Evolutionary conservation across 2,888 invertebrate genomes (phyloP), one percentile per base, ranked within the genome.

Genomic region (Stomorhina lunata): DNA sequence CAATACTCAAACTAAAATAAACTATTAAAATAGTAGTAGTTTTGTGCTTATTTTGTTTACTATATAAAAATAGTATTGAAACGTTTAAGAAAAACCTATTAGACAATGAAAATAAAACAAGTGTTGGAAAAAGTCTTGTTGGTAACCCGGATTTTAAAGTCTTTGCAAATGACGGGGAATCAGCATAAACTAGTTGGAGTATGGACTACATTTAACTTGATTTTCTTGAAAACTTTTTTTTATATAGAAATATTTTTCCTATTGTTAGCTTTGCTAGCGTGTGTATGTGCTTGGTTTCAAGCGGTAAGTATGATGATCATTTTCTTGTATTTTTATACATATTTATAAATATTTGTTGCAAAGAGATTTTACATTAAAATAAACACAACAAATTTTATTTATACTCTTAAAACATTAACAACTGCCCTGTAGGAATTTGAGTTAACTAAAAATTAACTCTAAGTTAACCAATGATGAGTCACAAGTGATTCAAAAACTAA

Each of bases 91-190:
- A 48, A 55, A 32, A 50, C 7, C 72, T 17, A 34, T 27, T 15
- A n/a, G 25, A 32, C 12, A 37, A 57, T 4, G 10, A 20, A 69
- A 55, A 40, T 15, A 32, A 29, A 72, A 32, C 10, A 40, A 68
- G 40, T 73, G 68, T 65, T 71, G 63, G 29, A 83, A 76, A 65
- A 73, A 78, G 53, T 69, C 76, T 72, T 83, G 83, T 73, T 76
- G 68, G 66, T 80, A 89, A 89, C 89, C 89, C 89, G 89, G 89
- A 89, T 89, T 90, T 90, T 86, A 87, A 87, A 88, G 87, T 87
- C 88, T 89, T 87, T 89, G 83, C 80, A 85, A 83, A 69, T 88
- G 87, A 87, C 87, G 88, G 89, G 89, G 86, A 86, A 86, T 73
- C 89, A 89, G 90, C 86, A 89, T 80, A 66, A 73, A 32, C 45